These are phyloP conservation scores for Cebidichthys violaceus DNA, from an alignment of 2,113 vertebrate species.

Conservation along the genomic window DNA sequence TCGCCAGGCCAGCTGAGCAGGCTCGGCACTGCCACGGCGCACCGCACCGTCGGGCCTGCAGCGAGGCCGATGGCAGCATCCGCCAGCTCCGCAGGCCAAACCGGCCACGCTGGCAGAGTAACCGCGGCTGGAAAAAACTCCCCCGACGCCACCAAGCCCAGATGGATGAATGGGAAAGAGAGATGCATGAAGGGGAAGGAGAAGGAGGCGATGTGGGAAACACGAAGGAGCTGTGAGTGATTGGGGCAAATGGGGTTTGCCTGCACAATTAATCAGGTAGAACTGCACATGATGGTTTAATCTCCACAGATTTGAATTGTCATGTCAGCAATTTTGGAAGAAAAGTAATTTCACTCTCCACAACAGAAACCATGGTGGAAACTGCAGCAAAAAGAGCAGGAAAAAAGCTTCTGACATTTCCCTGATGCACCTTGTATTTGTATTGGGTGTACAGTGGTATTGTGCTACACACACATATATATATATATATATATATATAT, in stretches of 20 bases:
- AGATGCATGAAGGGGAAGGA: slow-evolving; percentile 14
- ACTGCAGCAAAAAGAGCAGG: neutral
- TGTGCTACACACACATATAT: neutral
- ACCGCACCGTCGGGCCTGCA: slow-evolving; percentile 33
- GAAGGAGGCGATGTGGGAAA: neutral
- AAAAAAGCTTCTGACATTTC: neutral
- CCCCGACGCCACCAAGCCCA: slow-evolving; percentile 31
- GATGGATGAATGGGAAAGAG: slow-evolving; percentile 31
- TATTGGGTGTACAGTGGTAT: neutral
- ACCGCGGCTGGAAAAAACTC: slow-evolving; percentile 35
- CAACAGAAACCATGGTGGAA: neutral
- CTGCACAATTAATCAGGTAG: slow-evolving; percentile 31
- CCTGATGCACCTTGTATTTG: neutral
- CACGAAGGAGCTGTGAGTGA: neutral
- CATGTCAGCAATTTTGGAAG: slow-evolving; percentile 2
- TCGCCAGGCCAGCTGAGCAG: slow-evolving; percentile 27
- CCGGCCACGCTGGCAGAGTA: slow-evolving; percentile 63
- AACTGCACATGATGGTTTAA: slow-evolving; percentile 19
- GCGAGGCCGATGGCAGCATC: slow-evolving; percentile 25
- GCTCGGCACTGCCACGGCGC: neutral
- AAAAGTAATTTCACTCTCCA: slow-evolving; percentile 8
- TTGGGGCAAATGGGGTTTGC: slow-evolving; percentile 7
- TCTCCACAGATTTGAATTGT: neutral
- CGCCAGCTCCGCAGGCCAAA: slow-evolving; percentile 40
- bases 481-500: too few species aligned